Evolutionary conservation across 1,140 invertebrate species (phyloP).

Genomic region (Globodera ellingtonae): DNA sequence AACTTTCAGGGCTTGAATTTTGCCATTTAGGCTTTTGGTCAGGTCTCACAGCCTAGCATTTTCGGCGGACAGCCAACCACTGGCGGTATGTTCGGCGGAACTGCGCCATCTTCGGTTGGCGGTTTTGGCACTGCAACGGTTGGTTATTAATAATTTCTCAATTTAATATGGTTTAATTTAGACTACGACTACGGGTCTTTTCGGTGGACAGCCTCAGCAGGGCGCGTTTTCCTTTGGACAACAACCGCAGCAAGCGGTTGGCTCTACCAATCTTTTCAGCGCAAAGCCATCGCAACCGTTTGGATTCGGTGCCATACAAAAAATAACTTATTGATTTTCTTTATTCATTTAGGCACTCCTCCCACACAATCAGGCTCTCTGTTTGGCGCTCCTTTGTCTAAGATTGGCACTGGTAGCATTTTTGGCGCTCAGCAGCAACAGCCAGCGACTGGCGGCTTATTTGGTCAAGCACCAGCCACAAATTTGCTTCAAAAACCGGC

Average conservation of each 20-base stretch:
- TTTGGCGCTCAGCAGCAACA: conserved; percentile 12
- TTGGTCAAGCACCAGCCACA: not conserved
- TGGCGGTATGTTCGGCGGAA: conserved; percentile 6
- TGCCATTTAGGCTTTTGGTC: conserved; percentile 18
- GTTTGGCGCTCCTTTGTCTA: not conserved
- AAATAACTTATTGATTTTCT: not conserved
- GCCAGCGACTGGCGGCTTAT: conserved; percentile 10
- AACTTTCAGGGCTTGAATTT: not conserved
- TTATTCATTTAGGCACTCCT: not conserved
- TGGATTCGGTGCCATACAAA: not conserved
- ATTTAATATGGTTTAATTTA: conserved; percentile 8
- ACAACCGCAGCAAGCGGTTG: conserved; percentile 9
- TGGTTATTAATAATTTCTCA: not conserved
- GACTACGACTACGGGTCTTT: conserved; percentile 8
- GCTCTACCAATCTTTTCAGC: not conserved
- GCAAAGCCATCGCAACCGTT: conserved; percentile 2
- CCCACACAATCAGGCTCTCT: not conserved
- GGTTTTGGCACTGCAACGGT: conserved; percentile 20
- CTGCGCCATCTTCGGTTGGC: not conserved
- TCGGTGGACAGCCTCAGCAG: conserved; percentile 7
- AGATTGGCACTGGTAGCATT: not conserved
- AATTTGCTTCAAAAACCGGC: not conserved
- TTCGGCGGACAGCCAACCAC: conserved; percentile 15
- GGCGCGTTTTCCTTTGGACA: conserved; percentile 6
- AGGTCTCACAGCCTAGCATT: conserved; percentile 21